These are phyloP conservation scores for Kryptopterus vitreolus DNA, from an alignment of 2,797 vertebrate species.

Conservation along the genomic window DNA sequence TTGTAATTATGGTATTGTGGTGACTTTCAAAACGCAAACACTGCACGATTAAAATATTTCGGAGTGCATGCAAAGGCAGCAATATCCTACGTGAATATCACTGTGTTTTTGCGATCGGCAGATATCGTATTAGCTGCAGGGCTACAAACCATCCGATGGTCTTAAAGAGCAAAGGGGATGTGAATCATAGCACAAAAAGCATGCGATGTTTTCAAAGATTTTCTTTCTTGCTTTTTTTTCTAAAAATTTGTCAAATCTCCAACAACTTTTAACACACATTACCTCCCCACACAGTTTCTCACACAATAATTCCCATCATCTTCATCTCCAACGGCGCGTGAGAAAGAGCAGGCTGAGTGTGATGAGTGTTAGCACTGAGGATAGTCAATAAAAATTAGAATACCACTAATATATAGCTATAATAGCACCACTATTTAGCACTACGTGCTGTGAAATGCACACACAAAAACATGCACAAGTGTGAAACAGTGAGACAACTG, in stretches of 20 bases:
- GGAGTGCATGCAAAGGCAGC: background rate
- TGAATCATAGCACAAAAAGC: background rate
- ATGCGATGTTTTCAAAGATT: background rate
- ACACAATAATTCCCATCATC: too few relatives aligned
- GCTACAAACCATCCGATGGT: background rate
- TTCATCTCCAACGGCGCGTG: too few relatives aligned
- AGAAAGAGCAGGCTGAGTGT: too few relatives aligned
- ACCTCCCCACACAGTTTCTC: too few relatives aligned
- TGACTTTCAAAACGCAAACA: background rate
- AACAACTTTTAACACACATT: too few relatives aligned
- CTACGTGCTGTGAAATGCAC: too few relatives aligned
- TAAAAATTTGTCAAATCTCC: too few relatives aligned
- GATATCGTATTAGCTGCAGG: background rate
- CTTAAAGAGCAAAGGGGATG: background rate
- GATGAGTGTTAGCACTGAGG: too few relatives aligned
- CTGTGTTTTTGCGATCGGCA: background rate
- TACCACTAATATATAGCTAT: too few relatives aligned
- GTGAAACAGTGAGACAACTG: background rate
- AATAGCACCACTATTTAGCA: too few relatives aligned
- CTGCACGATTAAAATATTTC: background rate
- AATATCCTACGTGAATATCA: background rate
- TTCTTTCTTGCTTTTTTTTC: too few relatives aligned
- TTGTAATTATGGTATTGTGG: background rate
- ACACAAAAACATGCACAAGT: background rate
- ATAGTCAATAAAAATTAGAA: too few relatives aligned